Evolutionary conservation across 2,888 invertebrate genomes (phyloP).

Genomic region (Amorpha juglandis): DNA sequence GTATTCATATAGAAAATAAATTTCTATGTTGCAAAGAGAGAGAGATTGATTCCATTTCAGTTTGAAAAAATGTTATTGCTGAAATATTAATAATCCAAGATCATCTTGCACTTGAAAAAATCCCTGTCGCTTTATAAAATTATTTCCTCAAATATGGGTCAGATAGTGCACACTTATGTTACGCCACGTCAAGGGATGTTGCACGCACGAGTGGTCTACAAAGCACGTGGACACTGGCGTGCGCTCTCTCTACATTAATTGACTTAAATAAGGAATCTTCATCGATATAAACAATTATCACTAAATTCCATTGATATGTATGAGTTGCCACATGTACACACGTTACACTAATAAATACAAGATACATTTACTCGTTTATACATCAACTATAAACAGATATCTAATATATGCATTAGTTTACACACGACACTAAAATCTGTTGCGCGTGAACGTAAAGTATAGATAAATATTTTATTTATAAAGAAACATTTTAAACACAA

Average conservation of each 20-base stretch:
- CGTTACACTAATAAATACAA: slow-evolving; percentile 49
- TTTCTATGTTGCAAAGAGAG: neutral
- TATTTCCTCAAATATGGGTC: neutral
- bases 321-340: slow-evolving; percentile 58
- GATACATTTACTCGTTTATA: slow-evolving; percentile 58
- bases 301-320: slow-evolving; percentile 69
- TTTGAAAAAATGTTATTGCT: neutral
- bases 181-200: slow-evolving; percentile 12
- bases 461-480: slow-evolving; percentile 8
- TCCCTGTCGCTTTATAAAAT: neutral
- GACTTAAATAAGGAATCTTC: slow-evolving; percentile 83
- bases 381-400: slow-evolving; percentile 53
- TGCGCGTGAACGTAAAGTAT: slow-evolving; percentile 14
- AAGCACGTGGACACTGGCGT: slow-evolving; percentile 57
- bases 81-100: neutral
- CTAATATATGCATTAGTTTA: slow-evolving; percentile 42
- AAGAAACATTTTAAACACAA: slow-evolving; percentile 21
- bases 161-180: slow-evolving; percentile 36
- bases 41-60: slow-evolving; percentile 1
- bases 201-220: slow-evolving; percentile 42
- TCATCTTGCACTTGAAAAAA: neutral
- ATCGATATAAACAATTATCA: slow-evolving; percentile 58
- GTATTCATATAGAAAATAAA: slow-evolving; percentile 11
- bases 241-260: slow-evolving; percentile 72
- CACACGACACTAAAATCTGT: slow-evolving; percentile 18